Evolutionary conservation across 2,888 invertebrate genomes (phyloP).

Genomic region (Crepidodera aurea): DNA sequence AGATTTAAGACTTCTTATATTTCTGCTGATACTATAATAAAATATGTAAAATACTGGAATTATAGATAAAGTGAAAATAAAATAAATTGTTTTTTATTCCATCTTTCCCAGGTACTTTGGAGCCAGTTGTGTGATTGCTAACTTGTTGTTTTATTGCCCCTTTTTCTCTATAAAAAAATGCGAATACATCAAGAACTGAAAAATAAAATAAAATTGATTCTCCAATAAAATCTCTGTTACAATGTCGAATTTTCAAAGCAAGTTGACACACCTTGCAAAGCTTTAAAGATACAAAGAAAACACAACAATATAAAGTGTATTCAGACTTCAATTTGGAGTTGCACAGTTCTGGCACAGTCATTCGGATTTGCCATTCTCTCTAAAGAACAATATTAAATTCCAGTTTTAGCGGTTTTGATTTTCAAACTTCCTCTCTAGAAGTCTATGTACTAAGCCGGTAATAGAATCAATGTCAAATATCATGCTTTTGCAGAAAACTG

Average conservation of each 20-base stretch:
- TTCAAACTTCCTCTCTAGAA: background rate
- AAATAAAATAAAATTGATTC: too few relatives aligned
- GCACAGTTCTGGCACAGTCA: background rate
- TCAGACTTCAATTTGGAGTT: conserved; percentile 12
- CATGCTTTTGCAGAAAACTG: background rate
- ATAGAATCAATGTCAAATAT: background rate
- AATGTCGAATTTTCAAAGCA: background rate
- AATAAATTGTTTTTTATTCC: too few relatives aligned
- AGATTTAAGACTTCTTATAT: too few relatives aligned
- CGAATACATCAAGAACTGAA: too few relatives aligned
- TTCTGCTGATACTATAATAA: too few relatives aligned
- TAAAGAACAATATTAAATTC: conserved; percentile 3
- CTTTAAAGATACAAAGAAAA: background rate
- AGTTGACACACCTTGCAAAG: conserved; percentile 1
- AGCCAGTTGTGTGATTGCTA: too few relatives aligned
- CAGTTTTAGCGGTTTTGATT: background rate
- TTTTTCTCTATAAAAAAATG: too few relatives aligned
- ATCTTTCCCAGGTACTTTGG: too few relatives aligned
- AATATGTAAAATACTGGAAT: too few relatives aligned
- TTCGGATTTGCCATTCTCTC: background rate
- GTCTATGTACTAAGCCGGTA: background rate
- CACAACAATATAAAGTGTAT: background rate
- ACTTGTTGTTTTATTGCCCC: too few relatives aligned
- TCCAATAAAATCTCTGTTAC: background rate
- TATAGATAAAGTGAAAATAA: too few relatives aligned